Conservation (phyloP, 2,888 invertebrate genomes). For the Phyto melanocephala region DNA sequence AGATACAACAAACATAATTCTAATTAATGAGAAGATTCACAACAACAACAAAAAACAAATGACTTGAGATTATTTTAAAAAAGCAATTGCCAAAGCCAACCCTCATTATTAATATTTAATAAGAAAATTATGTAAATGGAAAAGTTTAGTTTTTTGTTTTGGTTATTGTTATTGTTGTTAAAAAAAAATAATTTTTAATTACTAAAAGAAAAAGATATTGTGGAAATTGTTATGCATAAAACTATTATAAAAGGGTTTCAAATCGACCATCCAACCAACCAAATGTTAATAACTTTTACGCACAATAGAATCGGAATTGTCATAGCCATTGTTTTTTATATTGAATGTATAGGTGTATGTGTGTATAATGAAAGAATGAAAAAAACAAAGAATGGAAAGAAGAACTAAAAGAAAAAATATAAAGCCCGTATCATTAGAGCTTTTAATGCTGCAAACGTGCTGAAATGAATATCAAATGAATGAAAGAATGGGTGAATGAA, state of each 20-base stretch:
- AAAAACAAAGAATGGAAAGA: background rate
- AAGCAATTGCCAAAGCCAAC: background rate
- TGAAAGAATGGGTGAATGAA: background rate
- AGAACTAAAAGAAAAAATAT: background rate
- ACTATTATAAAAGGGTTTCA: conserved; percentile 27
- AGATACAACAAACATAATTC: too few species aligned
- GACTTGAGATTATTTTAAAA: too few species aligned
- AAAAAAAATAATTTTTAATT: background rate
- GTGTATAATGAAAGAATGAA: too few species aligned
- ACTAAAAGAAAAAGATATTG: background rate
- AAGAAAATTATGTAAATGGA: background rate
- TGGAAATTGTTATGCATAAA: background rate
- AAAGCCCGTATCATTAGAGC: conserved; percentile 41
- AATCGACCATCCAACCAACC: background rate
- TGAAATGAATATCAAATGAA: background rate
- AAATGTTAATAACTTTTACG: conserved; percentile 26
- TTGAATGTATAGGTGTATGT: too few species aligned
- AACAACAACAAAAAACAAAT: background rate
- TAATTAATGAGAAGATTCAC: background rate
- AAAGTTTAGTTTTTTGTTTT: conserved; percentile 10
- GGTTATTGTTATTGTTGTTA: too few species aligned
- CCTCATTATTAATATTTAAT: conserved; percentile 8
- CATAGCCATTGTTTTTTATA: background rate
- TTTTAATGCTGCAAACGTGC: background rate
- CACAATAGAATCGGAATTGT: conserved; percentile 9